Base-by-base conservation (phyloP, 2,888 invertebrate genomes). In the Drosophila yooni region DNA sequence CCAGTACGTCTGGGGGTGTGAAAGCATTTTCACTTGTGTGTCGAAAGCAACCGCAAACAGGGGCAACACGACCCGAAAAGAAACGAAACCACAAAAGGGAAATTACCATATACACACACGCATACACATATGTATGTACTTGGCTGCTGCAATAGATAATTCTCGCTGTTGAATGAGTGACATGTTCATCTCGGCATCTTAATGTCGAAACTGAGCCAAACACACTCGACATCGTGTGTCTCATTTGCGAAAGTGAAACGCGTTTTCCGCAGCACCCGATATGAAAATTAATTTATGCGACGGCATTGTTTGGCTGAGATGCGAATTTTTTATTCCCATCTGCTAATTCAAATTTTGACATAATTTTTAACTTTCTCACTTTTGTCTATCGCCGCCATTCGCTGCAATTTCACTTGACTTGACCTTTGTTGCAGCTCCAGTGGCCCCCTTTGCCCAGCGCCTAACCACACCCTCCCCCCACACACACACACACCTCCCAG, bases 321-420 rank as follows among this genome's bases (percentile, higher is more conserved):
- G 48, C 54, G 56, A 58, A 33, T 54, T 62, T 70, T 68, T 46
- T 54, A 38, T 76, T 78, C 76, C 68, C 84, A 75, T 68, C 71
- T 36, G 71, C 74, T 77, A 80, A 89, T 89, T 88, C 83, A 88
- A 82, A 84, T 88, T 90, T 88, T 90, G 90, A 89, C 90, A 88
- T 90, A 84, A 90, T 89, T 87, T 88, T 80, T 74, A 75, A 64
- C 88, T 90, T 89, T 90, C 88, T 87, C 90, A 83, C 88, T 78
- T 86, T 88, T 88, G 76, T 82, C 74, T 81, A 56, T 51, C 50
- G 69, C 25, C 40, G 54, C 51, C 46, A 46, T 46, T 13, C 43
- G 27, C 51, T 43, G 53, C 90, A 88, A 75, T 89, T 87, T 90
- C 90, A 84, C 87, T 84, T 81, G 76, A 74, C 70, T 80, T 90